phyloP scores from a whole-genome alignment of 2,113 vertebrate genomes.

The Gnathochromis pfefferi region DNA sequence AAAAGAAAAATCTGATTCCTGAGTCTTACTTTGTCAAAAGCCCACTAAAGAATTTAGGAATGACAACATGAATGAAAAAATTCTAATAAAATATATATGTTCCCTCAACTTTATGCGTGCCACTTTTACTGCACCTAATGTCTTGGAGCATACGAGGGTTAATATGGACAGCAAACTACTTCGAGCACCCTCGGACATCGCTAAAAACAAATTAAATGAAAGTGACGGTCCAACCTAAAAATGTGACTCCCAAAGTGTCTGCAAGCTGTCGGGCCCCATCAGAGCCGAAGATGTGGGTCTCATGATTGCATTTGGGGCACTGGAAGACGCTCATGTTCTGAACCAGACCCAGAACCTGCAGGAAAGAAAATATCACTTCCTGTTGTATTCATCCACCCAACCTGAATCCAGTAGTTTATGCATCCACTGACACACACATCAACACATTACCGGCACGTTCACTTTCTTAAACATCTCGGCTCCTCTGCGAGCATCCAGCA shows the following conservation, averaged over 20 bases:
- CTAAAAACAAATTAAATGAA: neutral
- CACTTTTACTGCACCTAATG: neutral
- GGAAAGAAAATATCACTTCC: neutral
- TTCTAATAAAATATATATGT: rapidly evolving
- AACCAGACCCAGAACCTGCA: conserved; percentile 89
- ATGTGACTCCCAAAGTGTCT: conserved; percentile 72
- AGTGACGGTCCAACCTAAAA: conserved; percentile 76
- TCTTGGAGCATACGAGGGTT: neutral
- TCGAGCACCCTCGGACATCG: rapidly evolving
- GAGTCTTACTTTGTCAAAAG: neutral
- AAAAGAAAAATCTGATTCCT: neutral
- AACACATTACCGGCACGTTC: conserved; percentile 80
- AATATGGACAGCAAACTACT: rapidly evolving
- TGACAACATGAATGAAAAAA: neutral
- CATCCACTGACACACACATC: neutral
- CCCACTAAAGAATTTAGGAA: neutral
- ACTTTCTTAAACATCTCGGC: conserved; percentile 97
- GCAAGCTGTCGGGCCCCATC: conserved; percentile 84
- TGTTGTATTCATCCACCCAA: neutral
- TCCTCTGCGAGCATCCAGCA: conserved; percentile 87
- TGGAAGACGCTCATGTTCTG: conserved; percentile 99
- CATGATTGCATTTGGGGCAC: conserved; percentile 88
- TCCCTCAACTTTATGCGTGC: neutral
- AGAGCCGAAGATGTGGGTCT: conserved; percentile 90
- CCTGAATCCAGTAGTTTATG: neutral